Evolutionary conservation across 2,797 vertebrate genomes (phyloP).

Genomic region (Trichosurus vulpecula): DNA sequence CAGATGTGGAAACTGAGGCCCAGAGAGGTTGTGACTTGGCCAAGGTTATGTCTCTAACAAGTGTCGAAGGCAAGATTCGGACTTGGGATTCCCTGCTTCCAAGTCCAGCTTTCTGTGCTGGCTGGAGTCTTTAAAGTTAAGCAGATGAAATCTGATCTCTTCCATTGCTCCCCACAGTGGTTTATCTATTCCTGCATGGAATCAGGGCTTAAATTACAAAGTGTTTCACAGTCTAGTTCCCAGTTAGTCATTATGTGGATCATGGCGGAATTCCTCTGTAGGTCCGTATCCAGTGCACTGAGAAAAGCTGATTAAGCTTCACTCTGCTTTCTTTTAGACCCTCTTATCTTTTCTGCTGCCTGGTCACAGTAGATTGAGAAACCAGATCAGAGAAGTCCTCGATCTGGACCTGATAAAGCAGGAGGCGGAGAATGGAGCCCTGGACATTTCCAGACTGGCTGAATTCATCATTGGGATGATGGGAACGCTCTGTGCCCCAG

Average conservation of each 20-base stretch:
- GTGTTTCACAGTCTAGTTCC: not conserved
- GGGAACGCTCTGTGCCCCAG: conserved; percentile 95
- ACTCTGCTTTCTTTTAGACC: conserved; percentile 85
- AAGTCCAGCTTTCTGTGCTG: not conserved
- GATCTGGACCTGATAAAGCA: conserved; percentile 96
- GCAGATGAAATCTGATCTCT: conserved; percentile 27
- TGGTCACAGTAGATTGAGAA: conserved; percentile 90
- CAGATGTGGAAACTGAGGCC: not conserved
- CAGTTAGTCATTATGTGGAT: conserved; percentile 14
- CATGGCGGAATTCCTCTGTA: conserved; percentile 13
- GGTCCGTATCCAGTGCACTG: not conserved
- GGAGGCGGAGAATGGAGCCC: conserved; percentile 93
- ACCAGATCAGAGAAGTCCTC: conserved; percentile 92
- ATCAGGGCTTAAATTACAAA: conserved; percentile 14
- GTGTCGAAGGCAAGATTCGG: not conserved
- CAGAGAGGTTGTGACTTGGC: not conserved
- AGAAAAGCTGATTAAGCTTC: conserved; percentile 60
- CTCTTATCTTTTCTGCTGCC: conserved; percentile 94
- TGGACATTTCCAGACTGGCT: conserved; percentile 92
- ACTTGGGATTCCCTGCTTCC: not conserved
- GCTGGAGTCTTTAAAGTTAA: not conserved
- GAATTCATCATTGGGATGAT: conserved; percentile 95
- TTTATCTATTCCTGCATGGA: conserved; percentile 48
- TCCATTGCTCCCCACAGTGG: conserved; percentile 13
- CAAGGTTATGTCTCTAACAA: not conserved